Evolutionary conservation across 2,888 invertebrate genomes (phyloP), one percentile per base, ranked within the genome.

Genomic region (Perizoma affinitatum): DNA sequence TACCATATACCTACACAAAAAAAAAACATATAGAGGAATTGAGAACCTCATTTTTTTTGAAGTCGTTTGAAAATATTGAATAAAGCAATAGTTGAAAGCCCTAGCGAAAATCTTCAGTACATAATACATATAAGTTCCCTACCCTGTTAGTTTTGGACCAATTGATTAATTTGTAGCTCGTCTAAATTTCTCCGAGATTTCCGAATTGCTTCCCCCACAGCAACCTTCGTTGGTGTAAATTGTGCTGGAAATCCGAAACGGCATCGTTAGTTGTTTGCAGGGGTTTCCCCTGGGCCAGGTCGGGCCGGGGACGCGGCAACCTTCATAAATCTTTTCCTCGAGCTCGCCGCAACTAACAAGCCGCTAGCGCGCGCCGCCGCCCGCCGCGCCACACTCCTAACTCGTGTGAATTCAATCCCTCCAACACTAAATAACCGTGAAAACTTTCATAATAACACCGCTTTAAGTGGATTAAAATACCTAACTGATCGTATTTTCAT

Each of bases 261-360:
- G 83, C 83, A 77, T 89, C 89, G 90, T 91, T 90, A 90, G 88
- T 87, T 90, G 81, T 81, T 82, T 83, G 80, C 76, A 72, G 79
- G 80, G 84, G 79, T 78, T 78, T 87, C 90, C 90, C 86, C 73
- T 76, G 90, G 88, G 89, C 82, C 82, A 81, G 80, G 81, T 76
- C 80, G 84, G 80, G 80, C 71, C 76, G 82, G 79, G 86, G 86
- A 85, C 84, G 83, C 71, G 79, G 79, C 77, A 81, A 90, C 90
- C 89, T 84, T 83, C 84, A 90, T 90, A 90, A 91, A 91, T 91
- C 92, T 90, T 86, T 86, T 88, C 83, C 83, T 80, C 83, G 80
- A 83, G 83, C 83, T 82, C 77, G 82, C 85, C 86, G 76, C 87
- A 83, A 87, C 87, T 90, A 91, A 90, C 90, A 88, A 89, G 86